Base-by-base conservation (phyloP, 1,140 invertebrate genomes). In the Bombyx mori region DNA sequence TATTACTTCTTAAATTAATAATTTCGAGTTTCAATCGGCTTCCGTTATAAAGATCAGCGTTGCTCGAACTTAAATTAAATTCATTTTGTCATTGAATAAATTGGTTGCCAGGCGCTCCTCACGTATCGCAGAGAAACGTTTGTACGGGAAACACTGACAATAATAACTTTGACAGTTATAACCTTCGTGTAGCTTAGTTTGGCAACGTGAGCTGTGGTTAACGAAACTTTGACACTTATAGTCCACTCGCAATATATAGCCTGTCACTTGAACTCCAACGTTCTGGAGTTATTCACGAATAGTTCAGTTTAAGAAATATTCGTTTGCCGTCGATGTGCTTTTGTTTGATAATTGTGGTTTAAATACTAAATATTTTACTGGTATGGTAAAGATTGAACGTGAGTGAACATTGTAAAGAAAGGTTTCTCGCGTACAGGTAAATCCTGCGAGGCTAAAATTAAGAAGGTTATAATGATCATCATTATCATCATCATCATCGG, bases 121-220 rank as follows among this genome's bases (percentile, higher is more conserved):
- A 6, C 22, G 12, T 26, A 9, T n/a, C 60, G 26, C 12, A 52
- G 47, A 35, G 52, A 54, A 56, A 58, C 58, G 35, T 66, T 63
- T 52, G 54, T 55, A 47, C 45, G 10, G 45, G 63, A 53, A 61
- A 66, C 58, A 65, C 62, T 58, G 56, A 52, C 26, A 47, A 74
- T 73, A 77, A 80, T 78, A 77, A 75, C 69, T 80, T 80, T 61
- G 73, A 76, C 75, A 77, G 77, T 76, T 74, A 74, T 72, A 79
- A 72, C 69, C 66, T 74, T 63, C 62, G 60, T 59, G 51, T 63
- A 63, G 66, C 60, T 68, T 63, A 76, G 68, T 75, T 75, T 68
- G 62, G 63, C 57, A 62, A 62, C 69, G 63, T 54, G 61, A 71
- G 65, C 61, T 47, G 68, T 61, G 65, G 60, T 69, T 73, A 66